Conservation (phyloP, 2,888 invertebrate genomes). For the Synanthedon tipuliformis region DNA sequence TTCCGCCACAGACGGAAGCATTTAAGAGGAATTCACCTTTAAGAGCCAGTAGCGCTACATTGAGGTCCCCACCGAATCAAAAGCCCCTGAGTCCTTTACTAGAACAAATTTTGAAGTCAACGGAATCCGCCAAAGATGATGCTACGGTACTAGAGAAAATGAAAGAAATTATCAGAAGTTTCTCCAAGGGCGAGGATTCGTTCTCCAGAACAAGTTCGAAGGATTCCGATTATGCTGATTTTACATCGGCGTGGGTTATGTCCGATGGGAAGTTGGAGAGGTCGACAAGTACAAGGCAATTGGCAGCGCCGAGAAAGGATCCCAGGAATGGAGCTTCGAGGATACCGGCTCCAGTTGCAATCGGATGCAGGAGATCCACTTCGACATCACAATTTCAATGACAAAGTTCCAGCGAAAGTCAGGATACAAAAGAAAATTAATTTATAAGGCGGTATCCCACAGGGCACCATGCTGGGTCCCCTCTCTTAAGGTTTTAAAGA, state of each 20-base stretch:
- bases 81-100: slow-evolving; percentile 74
- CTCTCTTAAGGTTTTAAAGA: not conserved
- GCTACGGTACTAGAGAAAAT: slow-evolving; percentile 79
- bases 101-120: slow-evolving; percentile 78
- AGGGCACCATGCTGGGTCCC: not conserved
- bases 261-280: slow-evolving; percentile 76
- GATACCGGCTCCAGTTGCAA: slow-evolving; percentile 57
- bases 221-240: slow-evolving; percentile 74
- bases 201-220: slow-evolving; percentile 63
- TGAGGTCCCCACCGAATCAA: slow-evolving; percentile 71
- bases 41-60: slow-evolving; percentile 54
- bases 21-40: slow-evolving; percentile 68
- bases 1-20: slow-evolving; percentile 34
- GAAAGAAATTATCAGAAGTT: slow-evolving; percentile 72
- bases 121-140: slow-evolving; percentile 80
- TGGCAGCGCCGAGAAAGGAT: slow-evolving; percentile 60
- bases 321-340: slow-evolving; percentile 50
- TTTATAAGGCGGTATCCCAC: not conserved
- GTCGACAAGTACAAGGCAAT: slow-evolving; percentile 66
- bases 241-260: slow-evolving; percentile 80
- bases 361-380: slow-evolving; percentile 56
- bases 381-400: slow-evolving; percentile 62
- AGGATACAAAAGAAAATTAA: slow-evolving; percentile 15
- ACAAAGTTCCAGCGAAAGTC: slow-evolving; percentile 28
- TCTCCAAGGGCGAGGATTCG: slow-evolving; percentile 57